Base-by-base conservation (phyloP, 35 echinoderm and acorn worm genomes). In the Holothuria glaberrima region DNA sequence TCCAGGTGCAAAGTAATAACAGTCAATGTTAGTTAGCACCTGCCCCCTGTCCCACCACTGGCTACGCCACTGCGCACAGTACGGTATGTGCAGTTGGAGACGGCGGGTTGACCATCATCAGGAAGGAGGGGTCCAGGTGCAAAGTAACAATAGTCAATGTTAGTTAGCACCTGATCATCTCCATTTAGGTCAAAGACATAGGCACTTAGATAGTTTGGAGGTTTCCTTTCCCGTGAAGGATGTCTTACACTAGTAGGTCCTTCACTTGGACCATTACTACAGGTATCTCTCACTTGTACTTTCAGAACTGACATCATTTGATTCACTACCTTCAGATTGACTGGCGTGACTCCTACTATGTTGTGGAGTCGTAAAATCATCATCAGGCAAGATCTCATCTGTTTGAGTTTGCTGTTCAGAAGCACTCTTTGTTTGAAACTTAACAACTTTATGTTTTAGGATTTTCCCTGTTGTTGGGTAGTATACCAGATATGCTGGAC, bases 381-480 rank as follows among this genome's bases (percentile, higher is more conserved):
- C 74, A 78, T 44, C 74, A 78, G 24, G 7, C 4, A 48, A 44
- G 30, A 41, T 30, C 16, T 29, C 32, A 78, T 28, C 20, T 52
- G 44, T 48, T 76, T 75, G 66, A 14, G 36, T 82, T 58, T 71
- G 45, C 33, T 72, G 79, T 46, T 59, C 78, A 62, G 31, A 18
- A 61, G 24, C 33, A 24, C 54, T 44, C 48, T 34, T 89, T 21
- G 57, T 34, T 9, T 9, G 25, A n/a, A 59, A 83, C 71, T 91
- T 70, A 2, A 83, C 78, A 31, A 83, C 13, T 83, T 63, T 91
- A 21, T 90, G 68, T 58, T 83, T 91, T 36, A 71, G 19, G 12
- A 91, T 27, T 83, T 91, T 82, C 1, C 44, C 89, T 50, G 34
- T 48, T 78, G 34, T 13, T 52, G 64, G 26, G 26, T 30, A 70